Conservation (phyloP, 2,113 vertebrate genomes). For the Caranx ignobilis region DNA sequence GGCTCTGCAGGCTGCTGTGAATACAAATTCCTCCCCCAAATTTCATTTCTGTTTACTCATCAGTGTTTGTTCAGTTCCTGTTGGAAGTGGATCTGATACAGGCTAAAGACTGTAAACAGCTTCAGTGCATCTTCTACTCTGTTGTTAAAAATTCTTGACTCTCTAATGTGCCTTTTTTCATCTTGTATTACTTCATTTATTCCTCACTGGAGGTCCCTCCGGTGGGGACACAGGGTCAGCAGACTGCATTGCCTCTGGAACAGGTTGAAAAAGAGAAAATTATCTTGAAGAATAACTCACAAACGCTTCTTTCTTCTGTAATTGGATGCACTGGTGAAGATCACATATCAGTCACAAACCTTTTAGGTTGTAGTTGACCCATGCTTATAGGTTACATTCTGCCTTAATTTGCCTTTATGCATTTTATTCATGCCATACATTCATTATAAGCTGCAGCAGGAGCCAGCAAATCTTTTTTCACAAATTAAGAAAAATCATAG, state of each 20-base stretch:
- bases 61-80: slow-evolving; percentile 29
- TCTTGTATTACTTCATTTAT: slow-evolving; percentile 23
- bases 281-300: background rate
- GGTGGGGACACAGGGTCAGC: background rate
- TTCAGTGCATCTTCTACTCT: slow-evolving; percentile 1
- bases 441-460: too few species aligned
- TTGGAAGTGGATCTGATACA: slow-evolving; percentile 31
- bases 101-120: slow-evolving; percentile 30
- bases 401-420: too few species aligned
- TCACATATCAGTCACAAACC: background rate
- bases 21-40: slow-evolving; percentile 28
- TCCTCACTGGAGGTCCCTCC: slow-evolving; percentile 4
- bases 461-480: too few species aligned
- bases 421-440: too few species aligned
- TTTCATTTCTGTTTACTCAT: slow-evolving; percentile 26
- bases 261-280: background rate
- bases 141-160: slow-evolving; percentile 31
- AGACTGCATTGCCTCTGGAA: background rate
- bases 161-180: background rate
- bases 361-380: background rate
- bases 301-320: background rate
- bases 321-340: background rate
- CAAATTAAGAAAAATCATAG: too few species aligned
- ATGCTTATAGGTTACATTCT: background rate
- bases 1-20: slow-evolving; percentile 26